Conservation (phyloP, 30 jellyfish, hydroid and myxozoan genomes). For the Cassiopea andromeda region DNA sequence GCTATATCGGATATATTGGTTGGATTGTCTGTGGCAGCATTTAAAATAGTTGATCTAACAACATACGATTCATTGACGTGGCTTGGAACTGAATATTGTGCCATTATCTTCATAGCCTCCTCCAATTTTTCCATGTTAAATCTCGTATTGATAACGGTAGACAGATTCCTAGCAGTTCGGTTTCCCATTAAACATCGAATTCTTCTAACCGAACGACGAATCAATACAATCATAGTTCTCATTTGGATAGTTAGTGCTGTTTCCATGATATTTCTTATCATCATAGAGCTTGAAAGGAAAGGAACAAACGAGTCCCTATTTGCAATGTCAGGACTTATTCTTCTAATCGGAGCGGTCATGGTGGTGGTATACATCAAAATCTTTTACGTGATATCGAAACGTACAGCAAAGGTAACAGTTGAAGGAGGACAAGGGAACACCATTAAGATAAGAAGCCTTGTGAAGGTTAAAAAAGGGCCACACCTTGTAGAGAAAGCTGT, state of each 20-base stretch:
- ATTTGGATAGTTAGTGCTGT: background rate
- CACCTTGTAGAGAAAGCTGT: constrained; percentile 22
- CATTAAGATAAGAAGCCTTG: background rate
- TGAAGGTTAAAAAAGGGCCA: background rate
- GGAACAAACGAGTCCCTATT: background rate
- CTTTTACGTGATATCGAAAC: background rate
- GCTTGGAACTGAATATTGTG: background rate
- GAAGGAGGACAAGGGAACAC: background rate
- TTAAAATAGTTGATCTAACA: background rate
- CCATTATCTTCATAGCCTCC: background rate
- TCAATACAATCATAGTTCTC: background rate
- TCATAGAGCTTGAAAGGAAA: background rate
- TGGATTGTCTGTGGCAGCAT: constrained; percentile 2
- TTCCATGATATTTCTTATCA: background rate
- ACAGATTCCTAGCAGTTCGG: constrained; percentile 38
- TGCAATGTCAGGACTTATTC: background rate
- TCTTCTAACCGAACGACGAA: background rate
- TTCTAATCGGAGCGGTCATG: background rate
- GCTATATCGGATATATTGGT: constrained; percentile 12
- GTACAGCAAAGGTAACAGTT: background rate
- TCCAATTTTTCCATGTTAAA: background rate
- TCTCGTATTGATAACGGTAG: constrained; percentile 4
- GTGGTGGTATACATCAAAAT: background rate
- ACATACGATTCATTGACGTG: background rate
- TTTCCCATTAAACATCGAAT: constrained; percentile 29